A percentile compares a stretch with the other conserved stretches of the same genome.
Evolutionary conservation across 23 tunicate genomes (phyloP).

Genomic region (Oikopleura dioica): DNA sequence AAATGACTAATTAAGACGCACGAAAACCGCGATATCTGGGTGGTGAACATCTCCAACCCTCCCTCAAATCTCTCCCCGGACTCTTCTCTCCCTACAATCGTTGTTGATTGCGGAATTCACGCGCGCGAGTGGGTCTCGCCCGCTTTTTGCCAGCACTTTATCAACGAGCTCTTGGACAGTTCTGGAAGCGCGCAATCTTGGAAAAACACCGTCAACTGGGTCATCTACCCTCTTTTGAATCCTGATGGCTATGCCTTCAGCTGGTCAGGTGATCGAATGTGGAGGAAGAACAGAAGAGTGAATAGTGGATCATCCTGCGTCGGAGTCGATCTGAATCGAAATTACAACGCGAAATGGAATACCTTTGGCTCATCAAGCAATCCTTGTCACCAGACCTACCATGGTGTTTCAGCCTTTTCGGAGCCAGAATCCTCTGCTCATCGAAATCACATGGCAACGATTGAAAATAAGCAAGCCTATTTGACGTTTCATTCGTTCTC

Average conservation of each 20-base stretch:
- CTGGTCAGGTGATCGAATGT: slow-evolving; percentile 47
- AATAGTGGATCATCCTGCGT: slow-evolving; percentile 18
- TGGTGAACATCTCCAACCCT: too few species aligned
- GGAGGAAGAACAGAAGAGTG: slow-evolving; percentile 66
- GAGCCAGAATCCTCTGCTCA: slow-evolving; percentile 36
- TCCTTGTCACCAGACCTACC: slow-evolving; percentile 60
- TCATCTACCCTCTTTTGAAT: slow-evolving; percentile 41
- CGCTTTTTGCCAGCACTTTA: slow-evolving; percentile 70
- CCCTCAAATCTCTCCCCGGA: too few species aligned
- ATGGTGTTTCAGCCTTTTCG: slow-evolving; percentile 41
- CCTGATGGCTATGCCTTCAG: slow-evolving; percentile 60
- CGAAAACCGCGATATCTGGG: too few species aligned
- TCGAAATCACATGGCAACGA: slow-evolving; percentile 17
- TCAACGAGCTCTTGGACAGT: too few species aligned
- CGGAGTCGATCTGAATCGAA: slow-evolving; percentile 77
- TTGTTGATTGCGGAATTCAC: slow-evolving; percentile 82
- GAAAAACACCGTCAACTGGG: slow-evolving; percentile 25
- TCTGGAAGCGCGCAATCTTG: too few species aligned
- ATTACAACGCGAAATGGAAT: slow-evolving; percentile 37
- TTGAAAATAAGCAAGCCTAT: slow-evolving; percentile 9
- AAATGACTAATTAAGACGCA: too few species aligned
- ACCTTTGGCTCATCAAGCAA: slow-evolving; percentile 39
- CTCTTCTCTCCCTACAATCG: slow-evolving; percentile 29
- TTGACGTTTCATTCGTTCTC: too few species aligned
- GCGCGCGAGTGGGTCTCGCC: slow-evolving; percentile 94